Evolutionary conservation across 2,888 invertebrate species (phyloP), one percentile per base, ranked within the genome.

Genomic region (Pseudanteris insignis): DNA sequence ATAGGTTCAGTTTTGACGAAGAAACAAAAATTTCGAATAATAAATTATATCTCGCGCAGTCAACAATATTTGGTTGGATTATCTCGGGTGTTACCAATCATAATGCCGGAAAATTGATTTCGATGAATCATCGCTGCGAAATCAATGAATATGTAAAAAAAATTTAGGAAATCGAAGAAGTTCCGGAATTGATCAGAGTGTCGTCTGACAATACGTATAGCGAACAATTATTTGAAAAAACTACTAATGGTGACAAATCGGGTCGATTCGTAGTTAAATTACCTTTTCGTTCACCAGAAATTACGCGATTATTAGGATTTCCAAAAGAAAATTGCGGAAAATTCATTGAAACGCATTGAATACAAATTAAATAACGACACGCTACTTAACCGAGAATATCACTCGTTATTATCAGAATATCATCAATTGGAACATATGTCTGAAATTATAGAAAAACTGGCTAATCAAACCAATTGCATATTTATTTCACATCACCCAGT

Each of bases 401-500:
- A 1, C 1, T 2, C 24, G n/a, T 48, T 48, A 4, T 30, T 48
- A 6, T 5, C 32, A 1, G 11, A 38, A 32, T 48, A 48, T 32
- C 14, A 32, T 25, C 3, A 28, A 2, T 6, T 47, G 5, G 29
- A 28, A 1, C 37, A 47, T 11, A 47, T 47, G 47, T 8, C 15
- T 1, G 15, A 46, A 26, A 7, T 46, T 4, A 10, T 9, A 2
- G 7, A 2, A 0, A 15, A 46, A 26, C 7, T 11, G 11, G 9
- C 10, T 3, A 12, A 8, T 2, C 4, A 36, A 2, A 9, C 2
- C 2, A 18, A 32, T 26, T 18, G 51, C 1, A 10, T 51, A 7
- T 51, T 34, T 29, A 26, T 51, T 12, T 34, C 51, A 1, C 51
- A 51, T 51, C 51, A 41, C 24, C 28, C 51, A 2, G 41, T 51